Percentiles rank a stretch among this genome's conserved stretches.
Conservation (phyloP, 2,888 invertebrate genomes). For the Rhynchonema sp. region DNA sequence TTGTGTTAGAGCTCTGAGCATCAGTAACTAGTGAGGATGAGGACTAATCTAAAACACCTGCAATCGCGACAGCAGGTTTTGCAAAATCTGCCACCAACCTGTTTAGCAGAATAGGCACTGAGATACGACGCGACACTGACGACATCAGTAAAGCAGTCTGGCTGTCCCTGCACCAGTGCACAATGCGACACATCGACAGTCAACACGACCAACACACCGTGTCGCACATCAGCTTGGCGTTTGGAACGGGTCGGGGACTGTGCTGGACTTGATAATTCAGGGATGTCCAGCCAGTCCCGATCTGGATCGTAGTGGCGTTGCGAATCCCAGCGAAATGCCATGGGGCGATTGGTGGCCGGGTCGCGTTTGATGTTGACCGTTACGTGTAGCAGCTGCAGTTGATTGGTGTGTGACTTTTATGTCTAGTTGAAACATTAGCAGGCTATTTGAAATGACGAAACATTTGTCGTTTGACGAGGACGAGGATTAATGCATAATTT, state of each 20-base stretch:
- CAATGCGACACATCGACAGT: conserved; percentile 13
- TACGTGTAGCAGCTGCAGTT: conserved; percentile 11
- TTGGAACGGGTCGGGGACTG: neutral
- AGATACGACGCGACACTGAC: conserved; percentile 16
- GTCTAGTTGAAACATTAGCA: neutral
- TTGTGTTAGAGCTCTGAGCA: too few relatives aligned
- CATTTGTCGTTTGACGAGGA: too few relatives aligned
- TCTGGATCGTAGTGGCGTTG: conserved; percentile 3
- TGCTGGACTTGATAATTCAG: neutral
- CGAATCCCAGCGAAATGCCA: conserved; percentile 17
- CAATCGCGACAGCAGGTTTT: too few relatives aligned
- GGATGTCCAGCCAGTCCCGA: neutral
- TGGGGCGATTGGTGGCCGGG: conserved; percentile 12
- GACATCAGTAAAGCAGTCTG: conserved; percentile 15
- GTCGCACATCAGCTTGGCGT: neutral
- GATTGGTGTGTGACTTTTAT: too few relatives aligned
- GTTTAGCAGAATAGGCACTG: conserved; percentile 15
- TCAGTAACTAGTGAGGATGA: too few relatives aligned
- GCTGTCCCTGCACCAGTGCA: neutral
- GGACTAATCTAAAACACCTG: too few relatives aligned
- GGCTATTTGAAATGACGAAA: too few relatives aligned
- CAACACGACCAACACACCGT: conserved; percentile 6
- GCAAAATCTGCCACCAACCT: conserved; percentile 6
- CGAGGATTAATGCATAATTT: too few relatives aligned
- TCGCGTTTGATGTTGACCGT: conserved; percentile 14